A percentile compares a stretch with the other conserved stretches of the same genome.
Conservation (phyloP, 2,888 invertebrate species). For the Epinotia brunnichana region DNA sequence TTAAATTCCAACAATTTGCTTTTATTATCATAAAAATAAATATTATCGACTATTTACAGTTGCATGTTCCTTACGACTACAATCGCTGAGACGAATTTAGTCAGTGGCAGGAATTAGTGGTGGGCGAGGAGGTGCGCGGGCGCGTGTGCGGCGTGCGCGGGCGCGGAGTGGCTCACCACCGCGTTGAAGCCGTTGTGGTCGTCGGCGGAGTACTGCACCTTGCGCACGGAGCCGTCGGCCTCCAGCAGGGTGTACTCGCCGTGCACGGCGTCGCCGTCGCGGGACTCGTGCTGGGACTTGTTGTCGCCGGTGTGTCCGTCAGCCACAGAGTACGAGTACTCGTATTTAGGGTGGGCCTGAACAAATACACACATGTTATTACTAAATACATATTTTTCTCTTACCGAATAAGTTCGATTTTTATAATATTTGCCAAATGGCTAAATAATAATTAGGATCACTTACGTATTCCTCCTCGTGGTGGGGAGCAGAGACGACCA, state of each 20-base stretch:
- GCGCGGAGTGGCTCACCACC: constrained; percentile 72
- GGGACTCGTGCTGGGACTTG: constrained; percentile 84
- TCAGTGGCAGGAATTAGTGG: constrained; percentile 52
- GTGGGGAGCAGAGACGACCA: constrained; percentile 55
- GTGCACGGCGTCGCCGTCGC: constrained; percentile 85
- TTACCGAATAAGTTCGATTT: neutral
- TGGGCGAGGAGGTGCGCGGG: constrained; percentile 58
- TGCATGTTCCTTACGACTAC: constrained; percentile 27
- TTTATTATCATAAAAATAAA: constrained; percentile 45
- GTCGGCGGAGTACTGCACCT: constrained; percentile 81
- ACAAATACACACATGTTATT: constrained; percentile 23
- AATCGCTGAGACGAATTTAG: constrained; percentile 32
- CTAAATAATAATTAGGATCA: constrained; percentile 23
- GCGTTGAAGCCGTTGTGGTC: constrained; percentile 81
- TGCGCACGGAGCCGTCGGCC: constrained; percentile 82
- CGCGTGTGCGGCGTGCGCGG: constrained; percentile 58
- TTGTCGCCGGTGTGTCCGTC: constrained; percentile 85
- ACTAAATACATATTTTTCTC: neutral
- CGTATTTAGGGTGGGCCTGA: constrained; percentile 84
- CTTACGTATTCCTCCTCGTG: constrained; percentile 69
- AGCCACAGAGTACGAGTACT: constrained; percentile 83
- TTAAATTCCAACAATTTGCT: constrained; percentile 39
- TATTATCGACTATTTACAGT: constrained; percentile 46
- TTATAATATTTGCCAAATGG: neutral
- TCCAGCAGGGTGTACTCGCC: constrained; percentile 77